phyloP scores from a whole-genome alignment of 2,113 vertebrate species.

The Phainopepla nitens region DNA sequence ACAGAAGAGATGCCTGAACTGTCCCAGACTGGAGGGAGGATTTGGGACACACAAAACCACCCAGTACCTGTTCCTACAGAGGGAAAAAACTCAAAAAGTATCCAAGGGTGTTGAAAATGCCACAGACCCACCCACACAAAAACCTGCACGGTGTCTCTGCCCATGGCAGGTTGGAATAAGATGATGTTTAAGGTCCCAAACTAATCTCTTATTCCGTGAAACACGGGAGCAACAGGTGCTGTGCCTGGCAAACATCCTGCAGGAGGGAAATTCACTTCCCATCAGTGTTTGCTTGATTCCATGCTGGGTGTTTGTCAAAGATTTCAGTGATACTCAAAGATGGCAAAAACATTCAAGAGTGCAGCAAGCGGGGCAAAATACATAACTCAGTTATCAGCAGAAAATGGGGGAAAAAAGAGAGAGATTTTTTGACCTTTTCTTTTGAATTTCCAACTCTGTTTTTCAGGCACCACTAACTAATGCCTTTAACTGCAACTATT shows the following conservation, averaged over 20 bases:
- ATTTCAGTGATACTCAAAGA: neutral
- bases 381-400: neutral
- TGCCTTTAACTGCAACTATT: neutral
- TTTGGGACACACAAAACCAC: neutral
- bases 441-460: neutral
- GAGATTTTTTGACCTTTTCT: neutral
- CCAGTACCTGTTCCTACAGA: neutral
- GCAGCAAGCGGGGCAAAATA: neutral
- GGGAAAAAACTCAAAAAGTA: neutral
- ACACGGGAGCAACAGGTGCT: neutral
- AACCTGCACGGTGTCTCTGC: neutral
- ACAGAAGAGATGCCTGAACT: neutral
- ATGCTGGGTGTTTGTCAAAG: neutral
- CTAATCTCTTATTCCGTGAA: neutral
- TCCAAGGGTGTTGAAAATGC: neutral
- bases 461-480: slow-evolving; percentile 3
- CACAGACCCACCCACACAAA: neutral
- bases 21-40: fast-evolving
- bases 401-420: neutral
- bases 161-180: neutral
- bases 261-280: neutral
- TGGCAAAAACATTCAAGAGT: neutral
- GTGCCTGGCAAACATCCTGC: neutral
- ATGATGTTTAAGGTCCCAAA: neutral
- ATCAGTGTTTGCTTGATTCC: neutral